Conservation (phyloP, 2,888 invertebrate species). For the Ochropleura plecta region DNA sequence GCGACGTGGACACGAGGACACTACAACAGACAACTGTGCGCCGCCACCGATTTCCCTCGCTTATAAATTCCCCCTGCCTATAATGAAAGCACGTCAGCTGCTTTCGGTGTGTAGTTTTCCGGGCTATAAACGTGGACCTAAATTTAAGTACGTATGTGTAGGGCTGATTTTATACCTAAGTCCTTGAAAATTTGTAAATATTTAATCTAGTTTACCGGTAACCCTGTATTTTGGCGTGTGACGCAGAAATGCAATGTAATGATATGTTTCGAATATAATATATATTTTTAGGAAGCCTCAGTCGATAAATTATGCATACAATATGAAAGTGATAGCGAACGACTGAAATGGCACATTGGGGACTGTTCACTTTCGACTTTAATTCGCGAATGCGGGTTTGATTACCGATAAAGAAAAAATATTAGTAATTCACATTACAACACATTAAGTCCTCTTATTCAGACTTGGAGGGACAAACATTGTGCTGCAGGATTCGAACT, state of each 20-base stretch:
- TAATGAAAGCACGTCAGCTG: constrained; percentile 83
- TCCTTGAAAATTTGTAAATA: constrained; percentile 54
- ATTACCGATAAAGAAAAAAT: constrained; percentile 8
- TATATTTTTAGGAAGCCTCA: constrained; percentile 25
- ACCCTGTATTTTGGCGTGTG: constrained; percentile 35
- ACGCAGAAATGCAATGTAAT: constrained; percentile 44
- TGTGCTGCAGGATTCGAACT: constrained; percentile 6
- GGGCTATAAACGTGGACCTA: constrained; percentile 60
- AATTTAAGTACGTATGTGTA: constrained; percentile 31
- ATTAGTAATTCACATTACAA: not conserved
- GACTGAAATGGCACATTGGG: constrained; percentile 17
- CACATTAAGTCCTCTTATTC: not conserved
- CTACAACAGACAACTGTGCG: constrained; percentile 79
- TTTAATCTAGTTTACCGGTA: constrained; percentile 34
- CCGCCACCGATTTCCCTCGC: constrained; percentile 78
- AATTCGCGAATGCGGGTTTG: constrained; percentile 30
- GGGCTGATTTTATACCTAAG: constrained; percentile 24
- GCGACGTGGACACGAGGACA: constrained; percentile 66
- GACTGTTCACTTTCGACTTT: constrained; percentile 29
- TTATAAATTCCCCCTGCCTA: constrained; percentile 82
- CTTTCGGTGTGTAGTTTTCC: constrained; percentile 80
- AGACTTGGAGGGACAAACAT: not conserved
- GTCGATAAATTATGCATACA: constrained; percentile 5
- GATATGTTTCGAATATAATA: not conserved
- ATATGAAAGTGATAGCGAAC: constrained; percentile 9